Conservation (phyloP, 2,888 invertebrate genomes). For the Leucania comma region DNA sequence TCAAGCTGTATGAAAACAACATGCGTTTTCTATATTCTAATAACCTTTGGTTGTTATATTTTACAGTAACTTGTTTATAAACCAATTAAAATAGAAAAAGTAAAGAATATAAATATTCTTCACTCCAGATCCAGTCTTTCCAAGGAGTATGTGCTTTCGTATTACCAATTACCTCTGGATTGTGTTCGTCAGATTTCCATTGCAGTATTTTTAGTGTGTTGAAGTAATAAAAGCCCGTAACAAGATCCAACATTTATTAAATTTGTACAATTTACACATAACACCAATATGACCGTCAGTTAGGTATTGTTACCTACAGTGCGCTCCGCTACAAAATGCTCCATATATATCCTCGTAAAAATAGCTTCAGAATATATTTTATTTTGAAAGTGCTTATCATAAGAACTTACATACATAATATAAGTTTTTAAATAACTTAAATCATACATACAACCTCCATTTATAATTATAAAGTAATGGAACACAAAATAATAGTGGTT, state of each 20-base stretch:
- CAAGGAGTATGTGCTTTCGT: too few relatives aligned
- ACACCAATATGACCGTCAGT: conserved; percentile 76
- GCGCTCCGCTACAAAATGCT: conserved; percentile 77
- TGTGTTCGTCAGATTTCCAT: too few relatives aligned
- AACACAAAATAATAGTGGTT: conserved; percentile 34
- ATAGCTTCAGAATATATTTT: conserved; percentile 59
- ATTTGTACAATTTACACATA: conserved; percentile 86
- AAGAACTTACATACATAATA: conserved; percentile 47
- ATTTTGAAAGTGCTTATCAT: conserved; percentile 60
- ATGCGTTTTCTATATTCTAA: too few relatives aligned
- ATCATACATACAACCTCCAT: conserved; percentile 59
- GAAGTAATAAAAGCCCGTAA: conserved; percentile 35
- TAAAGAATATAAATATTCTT: too few relatives aligned
- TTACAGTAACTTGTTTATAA: too few relatives aligned
- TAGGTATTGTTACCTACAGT: conserved; percentile 75
- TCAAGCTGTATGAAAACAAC: too few relatives aligned
- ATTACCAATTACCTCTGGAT: too few relatives aligned
- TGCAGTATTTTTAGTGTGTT: too few relatives aligned
- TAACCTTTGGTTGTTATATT: too few relatives aligned
- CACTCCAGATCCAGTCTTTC: not conserved
- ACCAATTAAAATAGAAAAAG: too few relatives aligned
- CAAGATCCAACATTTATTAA: conserved; percentile 88
- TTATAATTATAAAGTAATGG: conserved; percentile 22
- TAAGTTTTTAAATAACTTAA: conserved; percentile 54
- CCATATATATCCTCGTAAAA: conserved; percentile 66